These are phyloP conservation scores for Dunckerocampus dactyliophorus DNA, from an alignment of 2,113 vertebrate species.

Conservation along the genomic window DNA sequence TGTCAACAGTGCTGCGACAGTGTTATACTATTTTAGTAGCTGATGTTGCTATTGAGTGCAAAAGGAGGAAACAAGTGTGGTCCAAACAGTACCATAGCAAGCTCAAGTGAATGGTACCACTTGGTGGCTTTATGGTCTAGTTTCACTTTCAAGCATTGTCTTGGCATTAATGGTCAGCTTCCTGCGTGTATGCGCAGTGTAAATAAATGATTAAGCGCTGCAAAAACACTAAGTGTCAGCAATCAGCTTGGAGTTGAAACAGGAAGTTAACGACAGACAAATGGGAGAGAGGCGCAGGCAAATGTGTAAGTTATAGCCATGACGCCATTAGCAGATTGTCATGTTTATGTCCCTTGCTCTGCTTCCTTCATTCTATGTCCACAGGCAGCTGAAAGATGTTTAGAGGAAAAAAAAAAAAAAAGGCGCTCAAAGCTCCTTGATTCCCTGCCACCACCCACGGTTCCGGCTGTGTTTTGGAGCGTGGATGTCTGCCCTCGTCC, in stretches of 20 bases:
- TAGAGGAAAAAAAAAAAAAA: constrained; percentile 20
- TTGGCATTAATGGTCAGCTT: constrained; percentile 20
- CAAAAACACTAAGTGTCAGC: constrained; percentile 18
- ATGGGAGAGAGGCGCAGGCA: constrained; percentile 28
- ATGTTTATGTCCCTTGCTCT: constrained; percentile 36
- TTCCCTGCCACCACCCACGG: constrained; percentile 63
- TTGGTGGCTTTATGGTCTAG: constrained; percentile 4
- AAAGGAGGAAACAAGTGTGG: constrained; percentile 1
- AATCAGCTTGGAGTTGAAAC: constrained; percentile 27
- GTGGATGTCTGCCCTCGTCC: constrained; percentile 84
- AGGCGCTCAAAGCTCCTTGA: constrained; percentile 51
- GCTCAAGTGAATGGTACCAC: background rate
- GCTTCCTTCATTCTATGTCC: constrained; percentile 47
- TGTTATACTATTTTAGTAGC: background rate
- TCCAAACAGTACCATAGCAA: background rate
- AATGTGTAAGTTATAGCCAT: constrained; percentile 42
- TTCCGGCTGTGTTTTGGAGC: constrained; percentile 83
- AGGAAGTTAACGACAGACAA: constrained; percentile 26
- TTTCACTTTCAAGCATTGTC: constrained; percentile 11
- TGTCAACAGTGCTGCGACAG: background rate
- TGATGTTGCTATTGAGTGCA: background rate
- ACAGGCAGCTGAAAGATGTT: constrained; percentile 48
- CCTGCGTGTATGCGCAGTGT: constrained; percentile 24
- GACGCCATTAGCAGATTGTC: constrained; percentile 45
- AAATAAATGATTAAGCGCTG: constrained; percentile 42